Evolutionary conservation across 2,888 invertebrate species (phyloP), one percentile per base, ranked within the genome.

Genomic region (Nasonia oneida): DNA sequence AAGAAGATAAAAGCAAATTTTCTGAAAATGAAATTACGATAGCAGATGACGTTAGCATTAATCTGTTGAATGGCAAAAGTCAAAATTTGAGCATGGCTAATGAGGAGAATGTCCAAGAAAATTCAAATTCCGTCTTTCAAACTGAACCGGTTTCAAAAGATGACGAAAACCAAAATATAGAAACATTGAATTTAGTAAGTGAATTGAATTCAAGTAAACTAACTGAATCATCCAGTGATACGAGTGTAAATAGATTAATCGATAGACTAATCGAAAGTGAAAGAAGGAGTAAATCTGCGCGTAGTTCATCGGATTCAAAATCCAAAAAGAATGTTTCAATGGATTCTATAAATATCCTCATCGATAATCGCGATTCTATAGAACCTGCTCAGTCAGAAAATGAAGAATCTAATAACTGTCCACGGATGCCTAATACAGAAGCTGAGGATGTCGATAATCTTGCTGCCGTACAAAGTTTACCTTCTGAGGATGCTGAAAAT

Each of bases 201-300:
- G 50, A 80, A 80, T 57, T 39, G 5, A 81, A 47, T 23, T 42
- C 57, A 42, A 76, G 2, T 14, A 15, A 33, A 29, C 18, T 80
- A 64, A 57, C 64, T 18, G 86, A 88, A 53, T 85, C 88, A 10
- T 88, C 88, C 3, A 90, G 89, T 71, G 78, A 88, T 53, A 88
- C 88, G 8, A 89, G 88, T 74, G 84, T 89, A 23, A 86, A 87
- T 39, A 71, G 81, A 74, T 83, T 88, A 76, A 71, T 87, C 12
- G 81, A 81, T 29, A 86, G 37, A 81, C 23, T 86, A 18, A 74
- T 85, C 57, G 73, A 87, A 33, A 87, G 50, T 79, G 85, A 86
- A 81, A 84, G 74, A 23, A 80, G 85, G 74, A 73, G 57, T 23
- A 86, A 80, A 81, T 73, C 50, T 29, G 73, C n/a, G 42, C 73